Conservation (phyloP, 2,888 invertebrate genomes). For the Andrena fulva region DNA sequence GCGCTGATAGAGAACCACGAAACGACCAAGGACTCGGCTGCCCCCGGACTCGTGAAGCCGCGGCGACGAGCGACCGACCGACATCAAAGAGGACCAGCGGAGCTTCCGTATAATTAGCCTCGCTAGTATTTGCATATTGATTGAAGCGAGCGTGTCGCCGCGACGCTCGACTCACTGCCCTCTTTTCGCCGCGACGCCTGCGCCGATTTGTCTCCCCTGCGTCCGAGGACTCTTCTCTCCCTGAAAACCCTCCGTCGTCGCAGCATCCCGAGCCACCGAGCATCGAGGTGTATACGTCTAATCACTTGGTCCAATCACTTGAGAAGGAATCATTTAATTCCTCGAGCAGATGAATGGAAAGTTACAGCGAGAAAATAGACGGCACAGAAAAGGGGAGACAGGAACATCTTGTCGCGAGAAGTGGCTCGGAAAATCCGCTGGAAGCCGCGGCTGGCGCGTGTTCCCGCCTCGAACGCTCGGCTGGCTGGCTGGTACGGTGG, state of each 20-base stretch:
- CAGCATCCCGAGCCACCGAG: neutral
- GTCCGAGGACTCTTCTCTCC: neutral
- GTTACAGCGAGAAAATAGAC: neutral
- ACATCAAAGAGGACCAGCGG: constrained; percentile 82
- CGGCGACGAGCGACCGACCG: constrained; percentile 66
- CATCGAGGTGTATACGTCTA: no score
- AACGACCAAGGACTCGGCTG: constrained; percentile 68
- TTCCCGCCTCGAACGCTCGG: constrained; percentile 63
- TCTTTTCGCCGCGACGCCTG: constrained; percentile 71
- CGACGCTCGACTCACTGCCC: constrained; percentile 78
- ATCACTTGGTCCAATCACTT: no score
- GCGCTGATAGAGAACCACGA: constrained; percentile 70
- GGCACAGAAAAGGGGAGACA: constrained; percentile 11
- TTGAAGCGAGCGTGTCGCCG: constrained; percentile 80
- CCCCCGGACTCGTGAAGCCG: constrained; percentile 47
- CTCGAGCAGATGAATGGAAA: neutral
- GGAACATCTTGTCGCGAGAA: constrained; percentile 66
- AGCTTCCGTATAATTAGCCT: constrained; percentile 84
- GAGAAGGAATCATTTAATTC: no score
- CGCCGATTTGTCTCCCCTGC: constrained; percentile 20
- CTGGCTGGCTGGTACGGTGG: constrained; percentile 17
- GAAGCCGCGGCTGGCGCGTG: constrained; percentile 64
- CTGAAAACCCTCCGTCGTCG: neutral
- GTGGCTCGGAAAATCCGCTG: constrained; percentile 65
- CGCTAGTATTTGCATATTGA: constrained; percentile 84